Conservation (phyloP, 2,888 invertebrate genomes). For the Drosophila cyrtoloma region DNA sequence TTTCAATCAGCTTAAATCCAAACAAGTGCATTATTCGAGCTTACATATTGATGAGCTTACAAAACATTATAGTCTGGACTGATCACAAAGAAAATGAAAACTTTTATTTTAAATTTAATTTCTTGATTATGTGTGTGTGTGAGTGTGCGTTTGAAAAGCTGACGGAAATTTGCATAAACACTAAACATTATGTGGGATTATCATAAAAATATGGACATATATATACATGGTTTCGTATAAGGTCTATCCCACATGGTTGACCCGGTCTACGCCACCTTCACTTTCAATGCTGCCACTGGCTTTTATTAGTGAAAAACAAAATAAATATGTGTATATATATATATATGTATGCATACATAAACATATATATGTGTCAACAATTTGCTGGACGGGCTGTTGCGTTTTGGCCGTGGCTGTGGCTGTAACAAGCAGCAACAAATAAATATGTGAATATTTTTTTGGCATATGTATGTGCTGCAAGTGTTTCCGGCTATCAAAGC, state of each 20-base stretch:
- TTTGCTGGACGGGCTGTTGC: slow-evolving; percentile 42
- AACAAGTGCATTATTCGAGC: slow-evolving; percentile 17
- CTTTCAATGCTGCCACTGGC: slow-evolving; percentile 36
- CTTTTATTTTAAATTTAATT: slow-evolving; percentile 31
- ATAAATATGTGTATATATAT: not conserved
- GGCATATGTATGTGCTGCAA: slow-evolving; percentile 25
- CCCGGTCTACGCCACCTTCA: slow-evolving; percentile 54
- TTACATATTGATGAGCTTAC: slow-evolving; percentile 16
- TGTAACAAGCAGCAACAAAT: slow-evolving; percentile 27
- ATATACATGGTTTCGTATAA: slow-evolving; percentile 8
- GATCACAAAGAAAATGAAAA: slow-evolving; percentile 6
- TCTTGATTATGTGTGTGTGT: slow-evolving; percentile 13
- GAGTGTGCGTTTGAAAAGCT: slow-evolving; percentile 24
- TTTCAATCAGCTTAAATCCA: not conserved
- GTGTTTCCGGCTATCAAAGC: slow-evolving; percentile 50
- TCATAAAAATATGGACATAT: slow-evolving; percentile 45
- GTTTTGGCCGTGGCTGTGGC: slow-evolving; percentile 4
- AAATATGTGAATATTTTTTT: slow-evolving; percentile 39
- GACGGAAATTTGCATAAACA: slow-evolving; percentile 68
- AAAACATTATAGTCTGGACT: slow-evolving; percentile 13
- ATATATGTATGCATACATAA: not conserved
- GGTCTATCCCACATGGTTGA: slow-evolving; percentile 35
- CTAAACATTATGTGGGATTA: slow-evolving; percentile 65
- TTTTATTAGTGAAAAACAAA: not conserved
- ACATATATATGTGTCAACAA: slow-evolving; percentile 42